These are phyloP conservation scores for Drosophila birchii DNA, from an alignment of 2,888 invertebrate genomes.

Conservation along the genomic window DNA sequence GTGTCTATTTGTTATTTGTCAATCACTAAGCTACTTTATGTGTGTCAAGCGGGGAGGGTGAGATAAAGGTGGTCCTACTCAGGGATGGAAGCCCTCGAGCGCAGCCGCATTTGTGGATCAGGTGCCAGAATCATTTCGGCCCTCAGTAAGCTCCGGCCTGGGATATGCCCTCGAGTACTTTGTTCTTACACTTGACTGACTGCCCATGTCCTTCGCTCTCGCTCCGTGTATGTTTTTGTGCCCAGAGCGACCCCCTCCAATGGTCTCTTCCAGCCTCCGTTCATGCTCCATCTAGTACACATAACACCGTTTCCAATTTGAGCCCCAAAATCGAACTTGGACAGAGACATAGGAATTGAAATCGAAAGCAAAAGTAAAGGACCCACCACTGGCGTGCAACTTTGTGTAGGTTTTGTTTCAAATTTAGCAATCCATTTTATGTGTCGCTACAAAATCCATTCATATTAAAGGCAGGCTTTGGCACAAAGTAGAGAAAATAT, in stretches of 20 bases:
- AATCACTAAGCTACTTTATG: slow-evolving; percentile 74
- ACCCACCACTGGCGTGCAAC: slow-evolving; percentile 26
- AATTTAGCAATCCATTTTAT: slow-evolving; percentile 45
- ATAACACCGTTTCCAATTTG: slow-evolving; percentile 76
- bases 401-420: slow-evolving; percentile 44
- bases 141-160: slow-evolving; percentile 28
- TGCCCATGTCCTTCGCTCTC: slow-evolving; percentile 36
- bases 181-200: slow-evolving; percentile 72
- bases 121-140: slow-evolving; percentile 37
- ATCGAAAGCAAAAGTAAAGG: slow-evolving; percentile 51
- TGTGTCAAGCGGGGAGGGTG: slow-evolving; percentile 41
- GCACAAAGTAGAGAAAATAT: slow-evolving; percentile 14
- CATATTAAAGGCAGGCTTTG: slow-evolving; percentile 18
- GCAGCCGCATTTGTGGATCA: slow-evolving; percentile 9
- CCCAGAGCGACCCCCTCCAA: slow-evolving; percentile 9
- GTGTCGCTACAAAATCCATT: slow-evolving; percentile 40
- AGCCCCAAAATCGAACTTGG: slow-evolving; percentile 68
- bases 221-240: slow-evolving; percentile 17
- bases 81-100: not conserved
- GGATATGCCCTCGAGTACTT: slow-evolving; percentile 57
- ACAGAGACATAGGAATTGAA: slow-evolving; percentile 67
- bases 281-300: slow-evolving; percentile 65
- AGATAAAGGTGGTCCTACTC: not conserved
- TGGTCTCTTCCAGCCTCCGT: not conserved
- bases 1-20: slow-evolving; percentile 76